These are phyloP conservation scores for Chondrosia reniformis DNA, from an alignment of 37 sponge, comb jelly and placozoan species.

Conservation along the genomic window DNA sequence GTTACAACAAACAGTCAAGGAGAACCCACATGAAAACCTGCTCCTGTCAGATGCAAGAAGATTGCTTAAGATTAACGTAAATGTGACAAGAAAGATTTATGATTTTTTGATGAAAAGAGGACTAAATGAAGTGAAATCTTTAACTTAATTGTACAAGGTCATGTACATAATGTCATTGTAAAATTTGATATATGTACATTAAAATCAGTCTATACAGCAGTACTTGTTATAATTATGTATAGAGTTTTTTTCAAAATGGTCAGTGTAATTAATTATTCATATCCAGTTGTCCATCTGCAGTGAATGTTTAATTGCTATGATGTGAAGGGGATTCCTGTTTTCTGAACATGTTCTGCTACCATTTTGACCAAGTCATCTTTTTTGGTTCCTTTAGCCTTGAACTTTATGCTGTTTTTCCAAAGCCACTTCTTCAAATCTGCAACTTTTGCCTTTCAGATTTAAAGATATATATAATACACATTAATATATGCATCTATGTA, in stretches of 20 bases:
- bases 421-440: constrained; percentile 67
- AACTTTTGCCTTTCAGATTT: constrained; percentile 36
- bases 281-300: background rate
- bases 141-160: too few species aligned
- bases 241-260: background rate
- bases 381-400: constrained; percentile 55
- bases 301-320: too few species aligned
- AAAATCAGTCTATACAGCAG: background rate
- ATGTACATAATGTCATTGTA: background rate
- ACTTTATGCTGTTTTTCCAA: constrained; percentile 47
- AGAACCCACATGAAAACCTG: constrained; percentile 36
- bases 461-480: background rate
- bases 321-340: too few species aligned
- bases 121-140: too few species aligned
- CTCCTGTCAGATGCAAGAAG: constrained; percentile 68
- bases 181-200: background rate
- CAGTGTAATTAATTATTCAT: background rate
- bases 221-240: background rate
- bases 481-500: background rate
- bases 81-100: constrained; percentile 83
- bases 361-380: constrained; percentile 45
- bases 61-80: constrained; percentile 79
- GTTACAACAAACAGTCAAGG: constrained; percentile 39
- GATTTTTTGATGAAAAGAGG: constrained; percentile 50
- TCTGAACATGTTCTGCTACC: constrained; percentile 19